Evolutionary conservation across 2,888 invertebrate species (phyloP).

Genomic region (Melanargia galathea): DNA sequence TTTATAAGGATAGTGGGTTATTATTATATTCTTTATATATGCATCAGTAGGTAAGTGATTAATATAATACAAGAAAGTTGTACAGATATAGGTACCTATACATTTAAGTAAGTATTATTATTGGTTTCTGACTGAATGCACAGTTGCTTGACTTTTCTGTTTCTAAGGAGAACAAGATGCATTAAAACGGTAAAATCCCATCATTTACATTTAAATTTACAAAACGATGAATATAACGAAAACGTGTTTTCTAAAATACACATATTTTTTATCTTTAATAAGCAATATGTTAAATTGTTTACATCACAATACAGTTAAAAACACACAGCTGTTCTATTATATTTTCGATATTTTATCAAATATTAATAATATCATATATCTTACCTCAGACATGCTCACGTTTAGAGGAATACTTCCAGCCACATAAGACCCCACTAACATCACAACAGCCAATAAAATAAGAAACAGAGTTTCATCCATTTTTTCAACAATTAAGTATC

Average conservation of each 20-base stretch:
- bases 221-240: too few relatives aligned
- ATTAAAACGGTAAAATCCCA: too few relatives aligned
- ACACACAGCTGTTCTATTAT: slow-evolving; percentile 22
- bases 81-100: too few relatives aligned
- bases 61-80: too few relatives aligned
- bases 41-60: too few relatives aligned
- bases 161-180: too few relatives aligned
- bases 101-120: too few relatives aligned
- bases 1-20: too few relatives aligned
- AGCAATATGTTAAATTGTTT: slow-evolving; percentile 17
- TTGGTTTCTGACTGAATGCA: too few relatives aligned
- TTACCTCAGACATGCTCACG: slow-evolving; percentile 96
- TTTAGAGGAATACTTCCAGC: slow-evolving; percentile 97
- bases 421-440: slow-evolving; percentile 97
- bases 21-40: too few relatives aligned
- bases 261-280: background rate
- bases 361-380: slow-evolving; percentile 28
- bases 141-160: too few relatives aligned
- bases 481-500: slow-evolving; percentile 46
- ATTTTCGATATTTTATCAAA: background rate
- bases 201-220: too few relatives aligned
- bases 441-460: slow-evolving; percentile 92
- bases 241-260: background rate
- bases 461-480: slow-evolving; percentile 94
- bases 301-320: background rate